Evolutionary conservation across 1,140 invertebrate genomes (phyloP).

Genomic region (Drosophila equinoxialis): DNA sequence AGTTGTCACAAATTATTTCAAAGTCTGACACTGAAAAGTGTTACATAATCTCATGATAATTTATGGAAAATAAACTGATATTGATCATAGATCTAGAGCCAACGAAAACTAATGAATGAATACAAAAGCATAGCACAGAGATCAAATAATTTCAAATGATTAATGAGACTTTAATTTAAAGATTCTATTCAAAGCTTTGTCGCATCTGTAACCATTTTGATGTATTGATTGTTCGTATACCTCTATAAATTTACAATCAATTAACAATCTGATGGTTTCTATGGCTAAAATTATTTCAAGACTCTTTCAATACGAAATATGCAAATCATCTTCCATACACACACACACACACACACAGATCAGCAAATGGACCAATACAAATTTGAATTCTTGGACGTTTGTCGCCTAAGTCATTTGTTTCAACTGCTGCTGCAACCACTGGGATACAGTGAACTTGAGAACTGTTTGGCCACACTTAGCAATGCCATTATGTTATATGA

Average conservation of each 20-base stretch:
- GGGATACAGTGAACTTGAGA: constrained; percentile 14
- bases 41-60: no score
- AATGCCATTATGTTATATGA: constrained; percentile 52
- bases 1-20: no score
- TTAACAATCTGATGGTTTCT: neutral
- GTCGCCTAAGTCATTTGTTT: constrained; percentile 46
- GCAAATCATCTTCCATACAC: neutral
- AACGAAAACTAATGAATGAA: no score
- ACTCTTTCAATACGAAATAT: neutral
- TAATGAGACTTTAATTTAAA: no score
- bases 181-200: no score
- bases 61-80: no score
- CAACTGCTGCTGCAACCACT: constrained; percentile 6
- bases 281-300: neutral
- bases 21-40: no score
- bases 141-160: no score
- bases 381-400: constrained; percentile 25
- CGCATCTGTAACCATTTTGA: neutral
- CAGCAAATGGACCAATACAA: neutral
- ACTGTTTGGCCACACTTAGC: constrained; percentile 38
- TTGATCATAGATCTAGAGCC: no score
- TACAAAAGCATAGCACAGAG: no score
- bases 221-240: neutral
- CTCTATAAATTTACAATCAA: neutral
- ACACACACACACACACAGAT: neutral